Percentiles rank a stretch among this genome's conserved stretches.
These are phyloP conservation scores for Caenorhabditis imperialis DNA, from an alignment of 2,888 invertebrate genomes.

Conservation along the genomic window DNA sequence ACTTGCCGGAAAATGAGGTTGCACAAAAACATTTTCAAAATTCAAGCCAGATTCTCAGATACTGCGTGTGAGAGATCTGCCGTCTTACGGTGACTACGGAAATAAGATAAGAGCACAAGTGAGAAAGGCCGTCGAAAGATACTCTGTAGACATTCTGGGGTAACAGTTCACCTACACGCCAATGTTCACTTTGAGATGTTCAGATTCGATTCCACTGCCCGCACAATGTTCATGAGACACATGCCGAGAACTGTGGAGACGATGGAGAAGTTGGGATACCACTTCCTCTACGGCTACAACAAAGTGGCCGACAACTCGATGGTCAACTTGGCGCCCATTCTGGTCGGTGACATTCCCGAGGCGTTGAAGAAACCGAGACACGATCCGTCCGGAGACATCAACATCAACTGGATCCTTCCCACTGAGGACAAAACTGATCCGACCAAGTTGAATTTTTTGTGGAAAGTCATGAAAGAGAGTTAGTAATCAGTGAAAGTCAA, in stretches of 20 bases:
- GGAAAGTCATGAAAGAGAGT: constrained; percentile 72
- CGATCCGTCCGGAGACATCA: constrained; percentile 58
- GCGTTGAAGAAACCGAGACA: constrained; percentile 49
- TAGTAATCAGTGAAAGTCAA: constrained; percentile 2
- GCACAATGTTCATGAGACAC: constrained; percentile 71
- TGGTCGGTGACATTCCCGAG: constrained; percentile 82
- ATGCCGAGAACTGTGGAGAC: constrained; percentile 80
- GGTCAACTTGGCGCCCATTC: constrained; percentile 88
- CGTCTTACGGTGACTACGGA: constrained; percentile 33
- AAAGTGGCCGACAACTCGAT: constrained; percentile 95
- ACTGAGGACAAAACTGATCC: constrained; percentile 57
- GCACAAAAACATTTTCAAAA: neutral
- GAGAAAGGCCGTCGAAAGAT: constrained; percentile 17
- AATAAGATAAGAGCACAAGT: constrained; percentile 20
- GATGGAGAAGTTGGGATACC: constrained; percentile 83
- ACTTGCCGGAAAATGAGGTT: constrained; percentile 44
- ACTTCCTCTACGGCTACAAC: constrained; percentile 90
- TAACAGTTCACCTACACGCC: neutral
- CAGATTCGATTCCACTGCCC: constrained; percentile 64
- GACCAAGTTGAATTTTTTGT: constrained; percentile 67
- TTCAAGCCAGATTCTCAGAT: constrained; percentile 24
- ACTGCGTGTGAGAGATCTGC: constrained; percentile 24
- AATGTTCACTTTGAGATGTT: neutral
- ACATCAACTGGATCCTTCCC: constrained; percentile 61
- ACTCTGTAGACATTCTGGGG: constrained; percentile 60